Base-by-base conservation (phyloP, 1,140 invertebrate species). In the Geopemphigus sp. region DNA sequence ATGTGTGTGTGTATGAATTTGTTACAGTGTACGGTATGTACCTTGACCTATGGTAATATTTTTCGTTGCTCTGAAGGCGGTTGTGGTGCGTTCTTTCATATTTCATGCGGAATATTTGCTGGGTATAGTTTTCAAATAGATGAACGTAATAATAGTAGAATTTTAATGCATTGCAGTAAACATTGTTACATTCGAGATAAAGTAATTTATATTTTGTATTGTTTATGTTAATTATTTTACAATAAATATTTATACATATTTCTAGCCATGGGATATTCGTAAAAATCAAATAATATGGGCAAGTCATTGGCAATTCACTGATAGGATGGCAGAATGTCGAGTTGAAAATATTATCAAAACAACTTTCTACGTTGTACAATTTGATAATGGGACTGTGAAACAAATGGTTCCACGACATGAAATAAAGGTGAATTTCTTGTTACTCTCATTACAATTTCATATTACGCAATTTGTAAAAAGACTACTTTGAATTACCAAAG, bases 51-150 rank as follows among this genome's bases (percentile, higher is more conserved):
- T 57, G 81, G 17, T 83, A 85, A 39, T 83, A 83, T 0, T 88
- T 87, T 87, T 6, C 86, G 87, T 83, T 89, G 88, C 81, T 86
- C 85, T 53, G 82, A 84, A 80, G 85, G 50, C 10, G 56, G 84
- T 50, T 88, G 88, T 83, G 82, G 84, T 1, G 80, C 83, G 53
- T 83, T 86, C 56, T 87, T 88, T 82, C 88, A 88, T 83, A 84
- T 86, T n/a, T 88, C 87, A 6, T 89, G 88, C 85, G 88, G 85
- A 32, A 84, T 86, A 80, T 84, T 85, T 59, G 85, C 86, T 50
- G 87, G 87, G 8, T 84, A 86, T 15, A 81, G 83, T 72, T 87
- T 88, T 83, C 84, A 45, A 45, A 24, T 50, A 29, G 24, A 61
- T 14, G 22, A 39, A 63, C 8, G n/a, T 1, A 78, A 26, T 11